These are phyloP conservation scores for Varroa destructor DNA, from an alignment of 1,140 invertebrate species.

Conservation along the genomic window DNA sequence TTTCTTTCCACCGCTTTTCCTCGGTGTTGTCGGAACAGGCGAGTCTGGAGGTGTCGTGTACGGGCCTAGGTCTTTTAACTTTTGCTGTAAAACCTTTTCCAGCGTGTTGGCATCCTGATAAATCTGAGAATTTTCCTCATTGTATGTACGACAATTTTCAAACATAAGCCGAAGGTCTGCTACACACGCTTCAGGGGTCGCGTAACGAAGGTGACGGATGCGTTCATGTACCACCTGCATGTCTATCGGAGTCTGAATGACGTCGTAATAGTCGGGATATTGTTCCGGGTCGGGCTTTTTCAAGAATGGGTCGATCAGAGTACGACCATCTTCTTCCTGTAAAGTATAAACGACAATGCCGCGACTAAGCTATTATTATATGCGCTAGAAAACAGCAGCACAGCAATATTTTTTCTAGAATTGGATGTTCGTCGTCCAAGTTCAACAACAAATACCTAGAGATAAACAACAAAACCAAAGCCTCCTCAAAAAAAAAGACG, in stretches of 20 bases:
- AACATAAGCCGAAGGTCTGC: constrained; percentile 76
- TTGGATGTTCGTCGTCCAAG: background rate
- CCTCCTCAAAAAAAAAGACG: no score
- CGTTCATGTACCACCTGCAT: constrained; percentile 84
- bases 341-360: constrained; percentile 31
- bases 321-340: constrained; percentile 67
- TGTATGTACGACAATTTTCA: constrained; percentile 83
- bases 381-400: constrained; percentile 29
- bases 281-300: constrained; percentile 87
- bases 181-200: constrained; percentile 51
- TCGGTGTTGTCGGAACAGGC: background rate
- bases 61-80: constrained; percentile 59
- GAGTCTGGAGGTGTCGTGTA: constrained; percentile 2
- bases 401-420: background rate
- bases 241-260: constrained; percentile 84
- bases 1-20: constrained; percentile 2
- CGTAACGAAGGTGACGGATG: constrained; percentile 56
- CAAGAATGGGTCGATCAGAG: constrained; percentile 82
- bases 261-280: constrained; percentile 89
- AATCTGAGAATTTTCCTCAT: constrained; percentile 85
- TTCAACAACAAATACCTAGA: background rate
- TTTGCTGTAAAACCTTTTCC: constrained; percentile 68
- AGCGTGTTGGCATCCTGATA: constrained; percentile 82
- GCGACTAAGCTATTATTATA: constrained; percentile 27
- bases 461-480: no score